These are phyloP conservation scores for Eudyptes chrysolophus DNA, from an alignment of 2,113 vertebrate genomes.

Conservation along the genomic window DNA sequence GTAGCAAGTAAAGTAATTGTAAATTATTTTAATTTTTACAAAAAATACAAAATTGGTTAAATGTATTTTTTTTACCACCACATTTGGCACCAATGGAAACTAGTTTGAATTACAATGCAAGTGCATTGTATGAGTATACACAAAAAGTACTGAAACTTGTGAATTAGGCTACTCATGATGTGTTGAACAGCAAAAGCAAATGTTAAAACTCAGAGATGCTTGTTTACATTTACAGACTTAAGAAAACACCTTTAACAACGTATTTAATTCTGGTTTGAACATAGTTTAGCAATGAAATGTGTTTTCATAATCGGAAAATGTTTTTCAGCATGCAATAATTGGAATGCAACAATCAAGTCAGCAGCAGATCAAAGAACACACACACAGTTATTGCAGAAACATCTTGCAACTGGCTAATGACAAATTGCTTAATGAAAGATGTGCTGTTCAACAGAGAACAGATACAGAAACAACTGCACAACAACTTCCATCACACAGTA, in stretches of 20 bases:
- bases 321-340: constrained; percentile 1
- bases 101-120: background rate
- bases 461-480: background rate
- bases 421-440: background rate
- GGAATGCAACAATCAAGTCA: background rate
- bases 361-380: constrained; percentile 8
- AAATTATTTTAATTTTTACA: background rate
- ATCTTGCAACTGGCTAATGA: constrained; percentile 17
- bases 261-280: background rate
- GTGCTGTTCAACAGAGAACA: background rate
- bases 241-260: background rate
- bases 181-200: background rate
- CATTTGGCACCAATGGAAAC: background rate
- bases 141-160: background rate
- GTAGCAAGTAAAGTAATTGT: background rate
- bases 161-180: background rate
- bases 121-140: background rate
- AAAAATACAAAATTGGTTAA: background rate
- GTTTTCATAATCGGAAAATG: background rate
- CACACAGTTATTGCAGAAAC: background rate
- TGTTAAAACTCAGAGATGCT: background rate
- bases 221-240: background rate
- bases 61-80: background rate
- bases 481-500: constrained; percentile 74
- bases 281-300: background rate